phyloP scores from a whole-genome alignment of 2,797 vertebrate species.

The Lindbergichthys nudifrons region DNA sequence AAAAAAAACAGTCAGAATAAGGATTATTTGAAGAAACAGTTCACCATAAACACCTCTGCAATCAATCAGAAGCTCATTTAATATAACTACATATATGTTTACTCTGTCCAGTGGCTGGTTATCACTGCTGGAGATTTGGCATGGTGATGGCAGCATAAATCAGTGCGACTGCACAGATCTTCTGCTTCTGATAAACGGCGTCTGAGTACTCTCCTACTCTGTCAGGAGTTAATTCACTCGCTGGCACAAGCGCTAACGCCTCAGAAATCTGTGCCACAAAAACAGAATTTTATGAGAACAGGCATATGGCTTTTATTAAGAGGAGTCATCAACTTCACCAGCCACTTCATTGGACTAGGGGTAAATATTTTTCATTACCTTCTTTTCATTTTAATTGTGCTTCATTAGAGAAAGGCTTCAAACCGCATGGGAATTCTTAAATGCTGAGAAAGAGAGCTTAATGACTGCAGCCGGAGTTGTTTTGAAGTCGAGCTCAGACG shows the following conservation, averaged over 20 bases:
- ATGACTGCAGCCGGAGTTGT: slow-evolving; percentile 69
- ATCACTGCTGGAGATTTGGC: slow-evolving; percentile 51
- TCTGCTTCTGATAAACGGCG: slow-evolving; percentile 57
- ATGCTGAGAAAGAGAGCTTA: slow-evolving; percentile 69
- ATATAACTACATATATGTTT: slow-evolving; percentile 13
- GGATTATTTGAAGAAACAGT: neutral
- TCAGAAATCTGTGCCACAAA: slow-evolving; percentile 66
- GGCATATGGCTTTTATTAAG: slow-evolving; percentile 80
- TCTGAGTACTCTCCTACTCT: slow-evolving; percentile 31
- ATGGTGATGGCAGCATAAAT: slow-evolving; percentile 22
- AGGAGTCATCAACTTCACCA: slow-evolving; percentile 72
- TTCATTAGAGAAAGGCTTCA: slow-evolving; percentile 77
- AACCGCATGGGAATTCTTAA: slow-evolving; percentile 78
- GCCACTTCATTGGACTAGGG: slow-evolving; percentile 74
- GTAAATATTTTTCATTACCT: slow-evolving; percentile 82
- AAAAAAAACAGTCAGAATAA: neutral
- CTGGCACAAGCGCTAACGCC: slow-evolving; percentile 57
- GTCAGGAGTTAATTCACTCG: slow-evolving; percentile 62
- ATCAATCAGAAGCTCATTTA: slow-evolving; percentile 33
- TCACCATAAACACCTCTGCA: slow-evolving; percentile 26
- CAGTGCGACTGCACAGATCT: slow-evolving; percentile 12
- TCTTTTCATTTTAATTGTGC: slow-evolving; percentile 75
- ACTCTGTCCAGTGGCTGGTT: slow-evolving; percentile 28
- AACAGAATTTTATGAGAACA: slow-evolving; percentile 73
- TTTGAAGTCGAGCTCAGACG: slow-evolving; percentile 57